phyloP scores from a whole-genome alignment of 1,140 invertebrate species.

The Heliconius melpomene region DNA sequence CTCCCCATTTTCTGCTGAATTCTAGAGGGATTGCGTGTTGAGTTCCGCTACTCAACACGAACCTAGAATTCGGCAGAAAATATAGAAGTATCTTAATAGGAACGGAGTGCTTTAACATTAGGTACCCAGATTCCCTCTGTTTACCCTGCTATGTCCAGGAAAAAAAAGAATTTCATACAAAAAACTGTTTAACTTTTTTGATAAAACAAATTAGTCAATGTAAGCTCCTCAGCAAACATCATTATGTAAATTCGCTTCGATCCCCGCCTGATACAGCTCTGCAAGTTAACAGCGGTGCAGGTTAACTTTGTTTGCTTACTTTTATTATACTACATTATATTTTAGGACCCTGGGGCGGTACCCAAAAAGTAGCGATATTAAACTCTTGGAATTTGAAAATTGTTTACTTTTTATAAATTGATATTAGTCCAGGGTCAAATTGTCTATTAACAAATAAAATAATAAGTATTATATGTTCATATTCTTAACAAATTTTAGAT shows the following conservation, averaged over 20 bases:
- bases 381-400: too few relatives aligned
- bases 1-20: too few relatives aligned
- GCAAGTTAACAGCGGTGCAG: background rate
- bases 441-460: too few relatives aligned
- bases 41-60: too few relatives aligned
- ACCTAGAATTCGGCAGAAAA: too few relatives aligned
- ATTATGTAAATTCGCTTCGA: constrained; percentile 9
- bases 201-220: constrained; percentile 7
- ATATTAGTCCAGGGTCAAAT: too few relatives aligned
- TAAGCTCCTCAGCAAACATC: background rate
- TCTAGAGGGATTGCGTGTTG: too few relatives aligned
- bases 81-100: too few relatives aligned
- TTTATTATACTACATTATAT: background rate
- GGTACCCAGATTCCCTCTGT: background rate
- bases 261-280: background rate
- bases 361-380: background rate
- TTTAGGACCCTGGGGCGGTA: background rate
- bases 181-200: constrained; percentile 9
- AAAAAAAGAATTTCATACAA: background rate
- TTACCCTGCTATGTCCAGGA: background rate
- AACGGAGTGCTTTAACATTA: background rate
- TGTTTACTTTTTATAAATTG: too few relatives aligned
- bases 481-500: too few relatives aligned
- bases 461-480: too few relatives aligned
- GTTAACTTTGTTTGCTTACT: background rate